These are phyloP conservation scores for Asarcornis scutulata DNA, from an alignment of 2,113 vertebrate species.

Conservation along the genomic window DNA sequence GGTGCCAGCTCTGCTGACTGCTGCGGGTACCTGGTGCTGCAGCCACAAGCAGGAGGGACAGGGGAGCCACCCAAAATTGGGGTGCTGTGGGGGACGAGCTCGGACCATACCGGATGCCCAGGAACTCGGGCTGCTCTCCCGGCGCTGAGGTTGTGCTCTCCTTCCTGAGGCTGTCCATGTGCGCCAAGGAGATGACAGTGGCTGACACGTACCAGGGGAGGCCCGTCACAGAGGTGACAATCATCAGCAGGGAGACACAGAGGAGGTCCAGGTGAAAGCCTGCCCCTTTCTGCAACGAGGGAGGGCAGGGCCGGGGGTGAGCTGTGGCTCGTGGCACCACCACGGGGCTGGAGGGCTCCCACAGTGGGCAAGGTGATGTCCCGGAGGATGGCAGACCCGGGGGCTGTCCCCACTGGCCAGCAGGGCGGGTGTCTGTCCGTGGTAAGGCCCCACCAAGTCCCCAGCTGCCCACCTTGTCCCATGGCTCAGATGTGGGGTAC, in stretches of 20 bases:
- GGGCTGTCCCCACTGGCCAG: neutral
- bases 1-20: neutral
- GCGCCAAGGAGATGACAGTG: slow-evolving; percentile 83
- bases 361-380: neutral
- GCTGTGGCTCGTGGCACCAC: neutral
- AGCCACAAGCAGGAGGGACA: neutral
- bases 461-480: neutral
- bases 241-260: slow-evolving; percentile 79
- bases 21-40: accelerated
- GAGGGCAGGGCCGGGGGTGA: accelerated
- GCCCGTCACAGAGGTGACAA: slow-evolving; percentile 71
- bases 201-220: slow-evolving; percentile 84
- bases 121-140: slow-evolving; percentile 73
- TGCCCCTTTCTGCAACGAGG: slow-evolving; percentile 78
- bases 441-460: too few relatives aligned
- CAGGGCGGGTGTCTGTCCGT: neutral
- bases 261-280: slow-evolving; percentile 85
- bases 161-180: slow-evolving; percentile 83
- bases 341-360: too few relatives aligned
- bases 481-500: neutral
- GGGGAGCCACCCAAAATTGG: accelerated
- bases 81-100: neutral
- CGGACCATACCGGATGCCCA: slow-evolving; percentile 79
- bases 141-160: slow-evolving; percentile 73
- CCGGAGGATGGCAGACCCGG: too few relatives aligned